Evolutionary conservation across 1,140 invertebrate genomes (phyloP).

Genomic region (Cotesia vestalis): DNA sequence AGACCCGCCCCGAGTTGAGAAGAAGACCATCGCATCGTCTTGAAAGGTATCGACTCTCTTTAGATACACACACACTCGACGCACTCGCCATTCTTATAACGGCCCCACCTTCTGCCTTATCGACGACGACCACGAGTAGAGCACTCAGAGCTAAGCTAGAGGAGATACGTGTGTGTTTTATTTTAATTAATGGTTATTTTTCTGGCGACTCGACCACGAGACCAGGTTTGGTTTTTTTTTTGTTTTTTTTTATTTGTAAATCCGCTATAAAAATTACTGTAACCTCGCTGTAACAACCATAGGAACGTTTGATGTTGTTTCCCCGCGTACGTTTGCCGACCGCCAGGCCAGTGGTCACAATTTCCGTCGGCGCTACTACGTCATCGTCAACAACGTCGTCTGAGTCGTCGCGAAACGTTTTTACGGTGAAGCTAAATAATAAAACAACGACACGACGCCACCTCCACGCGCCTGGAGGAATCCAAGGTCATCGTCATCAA

Average conservation of each 20-base stretch:
- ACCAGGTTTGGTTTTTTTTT: too few relatives aligned
- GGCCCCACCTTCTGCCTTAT: conserved; percentile 36
- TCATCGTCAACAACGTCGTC: conserved; percentile 31
- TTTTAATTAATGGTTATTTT: too few relatives aligned
- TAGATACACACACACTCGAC: conserved; percentile 9
- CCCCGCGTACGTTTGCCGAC: conserved; percentile 6
- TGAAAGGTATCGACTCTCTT: conserved; percentile 13
- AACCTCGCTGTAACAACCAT: background rate
- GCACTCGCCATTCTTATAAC: conserved; percentile 19
- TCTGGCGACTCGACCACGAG: too few relatives aligned
- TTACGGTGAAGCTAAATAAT: background rate
- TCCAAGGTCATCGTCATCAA: conserved; percentile 6
- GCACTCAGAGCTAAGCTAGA: too few relatives aligned
- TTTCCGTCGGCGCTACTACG: conserved; percentile 28
- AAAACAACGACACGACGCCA: conserved; percentile 27
- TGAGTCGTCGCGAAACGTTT: conserved; percentile 17
- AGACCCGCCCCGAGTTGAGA: conserved; percentile 16
- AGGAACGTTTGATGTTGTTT: conserved; percentile 23
- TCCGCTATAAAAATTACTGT: background rate
- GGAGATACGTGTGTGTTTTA: conserved; percentile 29
- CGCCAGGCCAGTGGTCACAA: conserved; percentile 29
- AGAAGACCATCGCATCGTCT: conserved; percentile 7
- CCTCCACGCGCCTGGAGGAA: conserved; percentile 15
- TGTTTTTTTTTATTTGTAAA: too few relatives aligned
- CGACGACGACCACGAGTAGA: conserved; percentile 17